A percentile compares a stretch with the other conserved stretches of the same genome.
phyloP scores from a whole-genome alignment of 2,888 invertebrate species.

The Ophioninae sp. region DNA sequence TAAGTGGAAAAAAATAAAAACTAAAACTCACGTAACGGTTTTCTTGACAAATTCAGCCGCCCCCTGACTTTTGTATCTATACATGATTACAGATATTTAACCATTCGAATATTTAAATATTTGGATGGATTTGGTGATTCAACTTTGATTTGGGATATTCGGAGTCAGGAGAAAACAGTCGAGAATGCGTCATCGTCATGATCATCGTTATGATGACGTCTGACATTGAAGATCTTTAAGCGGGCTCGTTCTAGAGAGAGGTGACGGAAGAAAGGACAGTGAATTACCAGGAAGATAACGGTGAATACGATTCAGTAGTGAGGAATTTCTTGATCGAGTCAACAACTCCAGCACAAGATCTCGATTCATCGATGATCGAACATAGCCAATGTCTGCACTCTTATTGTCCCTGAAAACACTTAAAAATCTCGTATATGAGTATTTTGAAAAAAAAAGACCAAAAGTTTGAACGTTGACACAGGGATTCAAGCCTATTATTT shows the following conservation, averaged over 20 bases:
- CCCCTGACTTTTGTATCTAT: too few relatives aligned
- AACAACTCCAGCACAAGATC: slow-evolving; percentile 2
- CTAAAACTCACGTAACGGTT: too few relatives aligned
- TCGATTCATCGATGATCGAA: slow-evolving; percentile 18
- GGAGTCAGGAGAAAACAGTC: slow-evolving; percentile 7
- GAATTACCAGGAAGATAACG: slow-evolving; percentile 57
- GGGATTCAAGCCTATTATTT: background rate
- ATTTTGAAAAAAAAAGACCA: slow-evolving; percentile 22
- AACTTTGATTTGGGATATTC: background rate
- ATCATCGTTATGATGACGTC: slow-evolving; percentile 1
- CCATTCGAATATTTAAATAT: too few relatives aligned
- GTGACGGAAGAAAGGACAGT: slow-evolving; percentile 52
- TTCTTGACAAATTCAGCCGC: too few relatives aligned
- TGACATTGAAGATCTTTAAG: slow-evolving; percentile 5
- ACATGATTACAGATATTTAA: too few relatives aligned
- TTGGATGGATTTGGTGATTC: too few relatives aligned
- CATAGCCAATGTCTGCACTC: background rate
- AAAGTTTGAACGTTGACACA: background rate
- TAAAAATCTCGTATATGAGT: background rate
- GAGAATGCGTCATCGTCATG: slow-evolving; percentile 47
- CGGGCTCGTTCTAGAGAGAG: slow-evolving; percentile 42
- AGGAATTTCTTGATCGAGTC: slow-evolving; percentile 45
- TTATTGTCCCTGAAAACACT: slow-evolving; percentile 2
- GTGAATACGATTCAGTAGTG: slow-evolving; percentile 53
- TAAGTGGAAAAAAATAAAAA: background rate